These are phyloP conservation scores for Trissolcus brochymenae DNA, from an alignment of 2,888 invertebrate genomes.

Conservation along the genomic window DNA sequence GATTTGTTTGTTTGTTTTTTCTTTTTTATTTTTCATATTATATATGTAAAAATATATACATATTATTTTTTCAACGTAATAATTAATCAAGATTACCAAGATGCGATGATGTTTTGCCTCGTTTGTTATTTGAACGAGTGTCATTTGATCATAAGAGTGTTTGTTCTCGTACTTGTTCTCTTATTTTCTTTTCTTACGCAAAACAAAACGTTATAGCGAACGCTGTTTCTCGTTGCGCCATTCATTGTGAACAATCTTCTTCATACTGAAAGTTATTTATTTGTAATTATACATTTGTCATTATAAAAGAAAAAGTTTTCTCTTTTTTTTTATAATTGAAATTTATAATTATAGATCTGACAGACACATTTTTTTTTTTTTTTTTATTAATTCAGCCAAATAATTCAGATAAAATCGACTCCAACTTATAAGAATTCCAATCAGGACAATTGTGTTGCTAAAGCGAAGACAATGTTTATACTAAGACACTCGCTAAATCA, in stretches of 20 bases:
- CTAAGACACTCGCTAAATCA: constrained; percentile 14
- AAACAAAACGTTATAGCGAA: constrained; percentile 31
- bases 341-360: constrained; percentile 66
- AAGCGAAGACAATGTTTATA: too few relatives aligned
- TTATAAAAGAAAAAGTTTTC: constrained; percentile 48
- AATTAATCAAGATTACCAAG: constrained; percentile 38
- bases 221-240: constrained; percentile 44
- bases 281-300: constrained; percentile 46
- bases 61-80: constrained; percentile 28
- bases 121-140: constrained; percentile 47
- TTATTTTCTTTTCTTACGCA: too few relatives aligned
- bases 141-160: constrained; percentile 39
- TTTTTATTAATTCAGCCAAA: neutral
- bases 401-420: neutral
- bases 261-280: constrained; percentile 45
- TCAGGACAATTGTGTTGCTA: too few relatives aligned
- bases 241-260: constrained; percentile 50
- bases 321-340: constrained; percentile 60
- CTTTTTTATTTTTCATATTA: neutral
- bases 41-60: constrained; percentile 12
- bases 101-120: constrained; percentile 26
- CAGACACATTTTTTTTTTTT: constrained; percentile 30
- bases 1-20: constrained; percentile 20
- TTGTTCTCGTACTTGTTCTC: constrained; percentile 45
- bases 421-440: too few relatives aligned